Percentiles rank a stretch among this genome's conserved stretches.
Conservation (phyloP, 2,888 invertebrate species). For the Tinea semifulvella region DNA sequence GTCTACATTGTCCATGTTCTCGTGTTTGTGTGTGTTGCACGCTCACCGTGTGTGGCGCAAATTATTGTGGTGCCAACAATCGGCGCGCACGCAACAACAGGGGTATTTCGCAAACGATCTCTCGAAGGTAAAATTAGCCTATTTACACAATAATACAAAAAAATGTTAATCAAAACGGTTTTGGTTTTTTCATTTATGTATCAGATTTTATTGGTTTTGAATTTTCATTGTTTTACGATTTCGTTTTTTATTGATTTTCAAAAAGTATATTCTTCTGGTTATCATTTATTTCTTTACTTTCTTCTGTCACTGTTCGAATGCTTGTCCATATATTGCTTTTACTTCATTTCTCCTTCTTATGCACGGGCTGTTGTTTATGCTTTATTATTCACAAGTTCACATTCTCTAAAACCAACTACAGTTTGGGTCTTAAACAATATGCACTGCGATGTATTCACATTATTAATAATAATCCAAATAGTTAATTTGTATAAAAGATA, state of each 20-base stretch:
- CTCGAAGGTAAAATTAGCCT: slow-evolving; percentile 87
- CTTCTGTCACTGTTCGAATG: slow-evolving; percentile 57
- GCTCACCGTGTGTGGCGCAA: slow-evolving; percentile 67
- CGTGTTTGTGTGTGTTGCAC: slow-evolving; percentile 69
- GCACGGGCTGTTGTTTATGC: slow-evolving; percentile 63
- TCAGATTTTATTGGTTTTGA: slow-evolving; percentile 30
- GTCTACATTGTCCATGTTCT: slow-evolving; percentile 65
- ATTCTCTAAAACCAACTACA: slow-evolving; percentile 43
- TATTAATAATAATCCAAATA: slow-evolving; percentile 34
- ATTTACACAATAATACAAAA: slow-evolving; percentile 45
- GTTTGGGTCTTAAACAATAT: slow-evolving; percentile 45
- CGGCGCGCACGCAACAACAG: slow-evolving; percentile 66
- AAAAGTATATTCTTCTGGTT: slow-evolving; percentile 8
- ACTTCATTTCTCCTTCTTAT: slow-evolving; percentile 54
- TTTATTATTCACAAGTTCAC: slow-evolving; percentile 32
- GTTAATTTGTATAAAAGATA: slow-evolving; percentile 20
- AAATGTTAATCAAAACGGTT: slow-evolving; percentile 33
- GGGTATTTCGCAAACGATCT: slow-evolving; percentile 97
- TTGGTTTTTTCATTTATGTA: slow-evolving; percentile 32
- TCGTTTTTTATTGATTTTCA: slow-evolving; percentile 12
- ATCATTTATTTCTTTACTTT: slow-evolving; percentile 30
- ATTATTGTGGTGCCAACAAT: slow-evolving; percentile 58
- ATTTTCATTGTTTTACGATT: slow-evolving; percentile 41
- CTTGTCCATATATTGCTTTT: slow-evolving; percentile 61
- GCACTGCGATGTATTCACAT: slow-evolving; percentile 51